These are phyloP conservation scores for Gortyna flavago DNA, from an alignment of 2,888 invertebrate genomes.

Conservation along the genomic window DNA sequence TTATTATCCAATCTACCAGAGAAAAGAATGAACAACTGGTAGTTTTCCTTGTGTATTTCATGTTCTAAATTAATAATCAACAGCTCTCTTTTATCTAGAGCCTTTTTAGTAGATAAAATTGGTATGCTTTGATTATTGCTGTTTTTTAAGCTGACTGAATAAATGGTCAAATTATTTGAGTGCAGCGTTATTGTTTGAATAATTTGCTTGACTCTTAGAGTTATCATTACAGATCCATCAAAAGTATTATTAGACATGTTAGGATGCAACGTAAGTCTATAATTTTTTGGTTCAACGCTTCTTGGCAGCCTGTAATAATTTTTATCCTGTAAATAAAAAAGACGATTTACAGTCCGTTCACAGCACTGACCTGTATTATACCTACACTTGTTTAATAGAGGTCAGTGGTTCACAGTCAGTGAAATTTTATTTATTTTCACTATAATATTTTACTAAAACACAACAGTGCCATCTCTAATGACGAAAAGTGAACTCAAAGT, in stretches of 20 bases:
- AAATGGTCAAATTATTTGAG: slow-evolving; percentile 90
- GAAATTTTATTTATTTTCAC: not conserved
- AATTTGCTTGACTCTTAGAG: slow-evolving; percentile 80
- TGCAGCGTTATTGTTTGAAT: slow-evolving; percentile 90
- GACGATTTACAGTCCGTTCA: not conserved
- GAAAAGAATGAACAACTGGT: slow-evolving; percentile 86
- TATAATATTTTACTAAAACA: not conserved
- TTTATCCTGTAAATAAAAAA: slow-evolving; percentile 68
- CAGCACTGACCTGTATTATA: too few relatives aligned
- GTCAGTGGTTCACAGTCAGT: too few relatives aligned
- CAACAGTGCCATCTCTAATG: not conserved
- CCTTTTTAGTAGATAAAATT: slow-evolving; percentile 23
- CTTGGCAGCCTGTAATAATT: slow-evolving; percentile 87
- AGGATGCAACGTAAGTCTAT: slow-evolving; percentile 92
- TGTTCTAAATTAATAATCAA: slow-evolving; percentile 79
- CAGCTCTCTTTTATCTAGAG: slow-evolving; percentile 80
- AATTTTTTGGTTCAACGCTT: slow-evolving; percentile 91
- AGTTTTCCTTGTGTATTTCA: slow-evolving; percentile 73
- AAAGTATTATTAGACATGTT: slow-evolving; percentile 89
- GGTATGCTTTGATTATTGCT: slow-evolving; percentile 50
- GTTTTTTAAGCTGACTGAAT: slow-evolving; percentile 68
- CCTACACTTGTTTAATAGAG: too few relatives aligned
- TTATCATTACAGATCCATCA: slow-evolving; percentile 90
- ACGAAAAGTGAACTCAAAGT: not conserved
- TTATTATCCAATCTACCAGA: slow-evolving; percentile 87